Base-by-base conservation (phyloP, 64 coral and sea anemone species). In the Stichodactyla helianthus region DNA sequence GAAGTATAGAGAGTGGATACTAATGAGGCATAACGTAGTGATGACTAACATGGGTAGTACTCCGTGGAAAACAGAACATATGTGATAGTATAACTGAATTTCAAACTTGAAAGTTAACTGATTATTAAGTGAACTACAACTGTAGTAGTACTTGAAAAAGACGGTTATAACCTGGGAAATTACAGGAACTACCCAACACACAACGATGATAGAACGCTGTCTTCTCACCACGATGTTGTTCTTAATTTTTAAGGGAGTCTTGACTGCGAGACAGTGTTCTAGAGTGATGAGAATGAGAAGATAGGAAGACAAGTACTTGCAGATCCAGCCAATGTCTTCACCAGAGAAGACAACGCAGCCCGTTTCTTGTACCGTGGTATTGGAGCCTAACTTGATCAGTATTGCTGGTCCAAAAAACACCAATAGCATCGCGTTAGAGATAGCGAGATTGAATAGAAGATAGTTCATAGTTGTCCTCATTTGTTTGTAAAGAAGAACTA, bases 381-480 rank as follows among this genome's bases (percentile, higher is more conserved):
- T 13, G 4, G 62, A 65, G 20, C 18, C 22, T 0, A 65, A 65
- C 5, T 65, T 65, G 62, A 65, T 5, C 20, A 65, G 22, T 6
- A 65, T 22, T n/a, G 62, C 22, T 10, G 93, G 93, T 16, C 90
- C 88, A 60, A 89, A 94, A 7, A 92, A 88, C 13, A 95, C 51
- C 0, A 90, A 83, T 6, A 95, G 86, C 11, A 88, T 89, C 17
- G 92, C 13, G n/a, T 89, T 90, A n/a, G 93, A 87, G 16, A 95
- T 90, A n/a, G 93, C 93, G 3, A 95, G 89, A 59, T 95, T 95
- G 27, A 95, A 54, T 44, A 95, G 91, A 4, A 95, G 87, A 79
- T 92, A 95, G 31, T 95, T 95, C n/a, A 85, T 92, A 19, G 90
- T 92, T 31, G 91, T 95, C 7, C 90, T 84, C 93, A 95, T 92